phyloP scores from a whole-genome alignment of 2,888 invertebrate genomes.

The Coenonympha arcania region DNA sequence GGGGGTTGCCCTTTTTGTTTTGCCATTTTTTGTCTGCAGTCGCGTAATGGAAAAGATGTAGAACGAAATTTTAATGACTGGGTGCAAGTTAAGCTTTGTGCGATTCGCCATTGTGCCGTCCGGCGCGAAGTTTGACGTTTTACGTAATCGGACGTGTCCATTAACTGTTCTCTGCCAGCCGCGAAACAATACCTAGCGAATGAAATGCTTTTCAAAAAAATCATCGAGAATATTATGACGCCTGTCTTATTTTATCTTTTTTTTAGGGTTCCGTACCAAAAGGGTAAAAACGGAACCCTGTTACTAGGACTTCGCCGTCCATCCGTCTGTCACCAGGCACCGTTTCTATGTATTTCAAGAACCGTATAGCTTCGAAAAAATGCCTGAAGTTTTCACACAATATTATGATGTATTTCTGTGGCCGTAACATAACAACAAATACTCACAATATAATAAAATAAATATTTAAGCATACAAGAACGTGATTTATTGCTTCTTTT shows the following conservation, averaged over 20 bases:
- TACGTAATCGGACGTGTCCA: conserved; percentile 49
- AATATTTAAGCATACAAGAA: no score
- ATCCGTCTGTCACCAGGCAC: no score
- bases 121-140: conserved; percentile 57
- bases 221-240: not conserved
- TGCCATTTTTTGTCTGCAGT: conserved; percentile 71
- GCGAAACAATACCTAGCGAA: conserved; percentile 45
- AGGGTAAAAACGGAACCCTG: no score
- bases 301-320: no score
- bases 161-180: conserved; percentile 38
- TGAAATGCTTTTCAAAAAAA: not conserved
- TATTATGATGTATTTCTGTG: no score
- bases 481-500: no score
- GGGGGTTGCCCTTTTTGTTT: conserved; percentile 64
- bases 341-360: no score
- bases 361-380: no score
- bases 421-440: no score
- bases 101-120: conserved; percentile 56
- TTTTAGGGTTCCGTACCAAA: no score
- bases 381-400: no score
- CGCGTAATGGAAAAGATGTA: conserved; percentile 72
- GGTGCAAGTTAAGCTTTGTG: conserved; percentile 68
- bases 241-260: not conserved
- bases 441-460: no score
- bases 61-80: conserved; percentile 73